These are phyloP conservation scores for Parascotia fuliginaria DNA, from an alignment of 2,888 invertebrate species.

Conservation along the genomic window DNA sequence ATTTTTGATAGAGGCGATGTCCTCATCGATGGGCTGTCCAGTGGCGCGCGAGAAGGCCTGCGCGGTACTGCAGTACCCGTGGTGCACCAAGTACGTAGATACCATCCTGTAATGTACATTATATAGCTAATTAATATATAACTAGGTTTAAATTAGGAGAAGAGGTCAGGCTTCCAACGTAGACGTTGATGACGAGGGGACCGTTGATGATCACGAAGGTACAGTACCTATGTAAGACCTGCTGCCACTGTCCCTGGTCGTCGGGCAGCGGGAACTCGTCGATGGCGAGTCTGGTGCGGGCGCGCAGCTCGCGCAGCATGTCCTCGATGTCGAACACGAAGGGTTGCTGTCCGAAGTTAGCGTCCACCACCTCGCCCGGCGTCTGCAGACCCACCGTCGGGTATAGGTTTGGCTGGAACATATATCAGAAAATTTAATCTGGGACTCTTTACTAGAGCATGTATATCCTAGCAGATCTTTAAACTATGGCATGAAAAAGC, in stretches of 20 bases:
- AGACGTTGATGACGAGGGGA: too few relatives aligned
- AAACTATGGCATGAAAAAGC: too few relatives aligned
- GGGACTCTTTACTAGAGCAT: neutral
- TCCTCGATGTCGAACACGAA: constrained; percentile 99
- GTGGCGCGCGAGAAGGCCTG: constrained; percentile 97
- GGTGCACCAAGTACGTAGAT: constrained; percentile 98
- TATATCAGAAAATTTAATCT: neutral
- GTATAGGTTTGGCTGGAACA: constrained; percentile 94
- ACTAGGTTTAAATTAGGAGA: too few relatives aligned
- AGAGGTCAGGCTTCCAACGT: too few relatives aligned
- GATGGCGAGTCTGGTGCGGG: constrained; percentile 93
- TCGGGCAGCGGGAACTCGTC: constrained; percentile 94
- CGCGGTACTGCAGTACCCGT: constrained; percentile 98
- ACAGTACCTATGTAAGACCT: constrained; percentile 93
- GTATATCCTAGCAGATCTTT: too few relatives aligned
- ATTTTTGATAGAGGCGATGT: constrained; percentile 96
- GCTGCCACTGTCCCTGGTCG: constrained; percentile 96
- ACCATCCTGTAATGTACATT: constrained; percentile 91
- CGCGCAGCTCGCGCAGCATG: constrained; percentile 96
- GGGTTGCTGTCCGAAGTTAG: constrained; percentile 99
- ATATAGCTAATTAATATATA: too few relatives aligned
- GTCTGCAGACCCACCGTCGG: constrained; percentile 99
- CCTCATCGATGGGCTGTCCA: constrained; percentile 95
- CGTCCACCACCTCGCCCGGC: constrained; percentile 98
- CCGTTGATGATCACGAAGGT: too few relatives aligned